Conservation (phyloP, 2,888 invertebrate species). For the Ophion ventricosus region DNA sequence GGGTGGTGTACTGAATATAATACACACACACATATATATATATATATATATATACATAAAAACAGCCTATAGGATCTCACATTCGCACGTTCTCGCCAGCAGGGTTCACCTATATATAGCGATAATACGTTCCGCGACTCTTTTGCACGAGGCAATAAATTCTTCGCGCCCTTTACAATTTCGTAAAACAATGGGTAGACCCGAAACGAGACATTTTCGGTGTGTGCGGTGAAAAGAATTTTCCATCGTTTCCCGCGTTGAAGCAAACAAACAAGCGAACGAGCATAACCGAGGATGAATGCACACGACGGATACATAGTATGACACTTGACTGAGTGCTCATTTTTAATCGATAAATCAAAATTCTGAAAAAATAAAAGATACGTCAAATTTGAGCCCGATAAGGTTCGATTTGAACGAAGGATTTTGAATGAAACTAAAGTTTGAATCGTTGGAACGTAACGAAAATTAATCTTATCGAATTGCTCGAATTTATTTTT, state of each 20-base stretch:
- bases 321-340: constrained; percentile 22
- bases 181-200: constrained; percentile 68
- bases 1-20: constrained; percentile 69
- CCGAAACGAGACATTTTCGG: constrained; percentile 64
- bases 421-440: not conserved
- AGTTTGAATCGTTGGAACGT: too few relatives aligned
- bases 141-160: constrained; percentile 77
- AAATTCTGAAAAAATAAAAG: not conserved
- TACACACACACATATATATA: not conserved
- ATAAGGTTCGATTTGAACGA: not conserved
- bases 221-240: constrained; percentile 55
- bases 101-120: constrained; percentile 24
- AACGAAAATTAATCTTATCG: too few relatives aligned
- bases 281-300: constrained; percentile 3
- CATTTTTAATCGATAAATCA: not conserved
- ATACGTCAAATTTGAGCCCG: not conserved
- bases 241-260: constrained; percentile 38
- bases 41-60: not conserved
- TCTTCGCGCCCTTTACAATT: constrained; percentile 79
- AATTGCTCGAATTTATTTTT: too few relatives aligned
- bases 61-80: constrained; percentile 46
- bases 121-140: constrained; percentile 59
- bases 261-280: constrained; percentile 40
- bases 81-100: constrained; percentile 62
- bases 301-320: constrained; percentile 3